Conservation (phyloP, 2,888 invertebrate genomes). For the Dryadula phaetusa region DNA sequence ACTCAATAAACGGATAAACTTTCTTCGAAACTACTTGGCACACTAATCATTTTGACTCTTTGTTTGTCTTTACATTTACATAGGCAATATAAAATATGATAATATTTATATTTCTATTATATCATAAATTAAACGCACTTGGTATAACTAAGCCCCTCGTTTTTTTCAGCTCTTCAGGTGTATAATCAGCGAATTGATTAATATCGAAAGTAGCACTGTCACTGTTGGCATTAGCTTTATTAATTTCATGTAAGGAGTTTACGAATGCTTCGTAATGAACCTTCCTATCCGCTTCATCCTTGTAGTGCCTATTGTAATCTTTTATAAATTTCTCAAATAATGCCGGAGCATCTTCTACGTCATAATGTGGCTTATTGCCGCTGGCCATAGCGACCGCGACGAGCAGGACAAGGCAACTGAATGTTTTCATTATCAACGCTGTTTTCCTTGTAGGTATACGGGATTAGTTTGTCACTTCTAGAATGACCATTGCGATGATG, state of each 20-base stretch:
- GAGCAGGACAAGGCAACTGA: slow-evolving; percentile 6
- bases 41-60: no score
- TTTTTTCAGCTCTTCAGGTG: neutral
- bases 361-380: neutral
- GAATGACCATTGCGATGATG: neutral
- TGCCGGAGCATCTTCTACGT: neutral
- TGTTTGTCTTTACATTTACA: no score
- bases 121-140: slow-evolving; percentile 1
- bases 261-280: neutral
- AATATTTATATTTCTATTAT: no score
- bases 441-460: neutral
- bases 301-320: neutral
- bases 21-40: no score
- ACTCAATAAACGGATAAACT: no score
- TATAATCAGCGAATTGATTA: neutral
- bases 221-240: neutral
- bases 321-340: neutral
- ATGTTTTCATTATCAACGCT: neutral
- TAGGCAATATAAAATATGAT: no score
- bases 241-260: neutral
- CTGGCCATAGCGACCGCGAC: slow-evolving; percentile 9
- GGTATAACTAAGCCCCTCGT: neutral
- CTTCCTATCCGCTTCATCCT: neutral
- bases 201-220: neutral
- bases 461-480: neutral